Percentiles rank a stretch among this genome's conserved stretches.
These are phyloP conservation scores for Sesia bembeciformis DNA, from an alignment of 2,888 invertebrate genomes.

Conservation along the genomic window DNA sequence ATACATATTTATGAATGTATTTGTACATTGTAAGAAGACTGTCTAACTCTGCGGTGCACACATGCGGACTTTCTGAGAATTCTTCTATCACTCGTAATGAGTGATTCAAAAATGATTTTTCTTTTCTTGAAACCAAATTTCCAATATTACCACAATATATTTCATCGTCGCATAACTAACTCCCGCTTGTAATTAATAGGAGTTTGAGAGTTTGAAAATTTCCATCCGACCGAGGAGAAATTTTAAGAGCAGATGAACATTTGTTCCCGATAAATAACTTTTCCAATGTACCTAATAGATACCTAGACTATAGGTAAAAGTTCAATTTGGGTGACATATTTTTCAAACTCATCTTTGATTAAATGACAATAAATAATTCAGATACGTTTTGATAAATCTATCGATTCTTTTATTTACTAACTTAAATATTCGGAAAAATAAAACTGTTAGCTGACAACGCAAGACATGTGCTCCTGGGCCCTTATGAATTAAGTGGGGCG, in stretches of 20 bases:
- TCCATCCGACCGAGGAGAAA: not conserved
- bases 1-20: too few species aligned
- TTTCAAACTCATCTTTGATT: not conserved
- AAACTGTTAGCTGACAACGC: constrained; percentile 18
- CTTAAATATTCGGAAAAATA: constrained; percentile 1
- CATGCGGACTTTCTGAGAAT: too few species aligned
- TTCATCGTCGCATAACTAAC: not conserved
- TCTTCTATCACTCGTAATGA: too few species aligned
- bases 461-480: constrained; percentile 26
- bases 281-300: not conserved
- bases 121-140: not conserved
- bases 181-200: not conserved
- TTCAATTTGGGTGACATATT: not conserved
- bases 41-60: too few species aligned
- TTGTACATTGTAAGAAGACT: too few species aligned
- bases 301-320: too few species aligned
- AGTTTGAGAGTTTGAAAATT: not conserved
- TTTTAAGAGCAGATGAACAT: not conserved
- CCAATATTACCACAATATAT: constrained; percentile 1
- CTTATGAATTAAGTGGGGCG: constrained; percentile 2
- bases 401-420: not conserved
- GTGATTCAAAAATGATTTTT: not conserved
- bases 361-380: not conserved
- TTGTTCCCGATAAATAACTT: not conserved
- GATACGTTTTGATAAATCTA: not conserved